Conservation (phyloP, 1,140 invertebrate species). For the Vollenhovia emeryi region DNA sequence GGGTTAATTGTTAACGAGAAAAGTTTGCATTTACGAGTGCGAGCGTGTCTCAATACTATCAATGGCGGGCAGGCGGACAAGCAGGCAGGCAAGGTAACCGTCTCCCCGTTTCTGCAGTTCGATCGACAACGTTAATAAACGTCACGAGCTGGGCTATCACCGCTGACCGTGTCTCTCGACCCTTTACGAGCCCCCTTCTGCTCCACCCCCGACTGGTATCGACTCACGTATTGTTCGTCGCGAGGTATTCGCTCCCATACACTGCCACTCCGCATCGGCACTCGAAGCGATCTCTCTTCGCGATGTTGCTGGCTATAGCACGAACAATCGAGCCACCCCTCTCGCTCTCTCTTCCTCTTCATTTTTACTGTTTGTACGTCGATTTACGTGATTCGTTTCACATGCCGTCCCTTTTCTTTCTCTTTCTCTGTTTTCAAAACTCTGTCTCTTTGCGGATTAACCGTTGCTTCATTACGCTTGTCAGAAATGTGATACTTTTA, state of each 20-base stretch:
- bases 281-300: constrained; percentile 32
- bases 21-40: constrained; percentile 73
- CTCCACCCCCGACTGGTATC: constrained; percentile 26
- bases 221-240: constrained; percentile 60
- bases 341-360: not conserved
- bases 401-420: too few species aligned
- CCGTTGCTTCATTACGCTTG: not conserved
- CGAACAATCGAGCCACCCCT: constrained; percentile 33
- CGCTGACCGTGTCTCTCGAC: constrained; percentile 50
- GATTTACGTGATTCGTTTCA: constrained; percentile 30
- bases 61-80: not conserved
- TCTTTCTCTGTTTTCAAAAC: too few species aligned
- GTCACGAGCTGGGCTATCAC: constrained; percentile 55
- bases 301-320: constrained; percentile 8
- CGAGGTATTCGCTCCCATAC: constrained; percentile 30
- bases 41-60: not conserved
- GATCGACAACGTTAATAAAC: constrained; percentile 62
- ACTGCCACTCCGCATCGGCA: not conserved
- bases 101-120: not conserved
- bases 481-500: not conserved
- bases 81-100: not conserved
- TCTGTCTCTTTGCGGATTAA: not conserved
- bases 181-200: not conserved
- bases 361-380: constrained; percentile 26
- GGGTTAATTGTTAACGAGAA: constrained; percentile 77